phyloP scores from a whole-genome alignment of 1,140 invertebrate species.

The Hetaerina americana region DNA sequence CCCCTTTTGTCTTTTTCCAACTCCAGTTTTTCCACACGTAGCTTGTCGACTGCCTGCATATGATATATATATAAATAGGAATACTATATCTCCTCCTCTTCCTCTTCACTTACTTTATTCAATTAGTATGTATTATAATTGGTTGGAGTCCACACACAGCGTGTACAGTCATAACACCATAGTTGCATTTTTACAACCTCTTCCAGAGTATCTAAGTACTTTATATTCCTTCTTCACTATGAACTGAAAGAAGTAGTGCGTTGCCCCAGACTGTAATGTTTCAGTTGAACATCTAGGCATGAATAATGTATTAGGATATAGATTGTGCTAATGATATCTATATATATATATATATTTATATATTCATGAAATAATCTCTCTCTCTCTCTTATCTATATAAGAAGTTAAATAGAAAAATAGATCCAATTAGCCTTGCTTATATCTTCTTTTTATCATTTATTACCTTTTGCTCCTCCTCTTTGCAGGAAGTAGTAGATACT shows the following conservation, averaged over 20 bases:
- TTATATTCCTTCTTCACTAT: background rate
- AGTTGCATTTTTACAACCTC: conserved; percentile 1
- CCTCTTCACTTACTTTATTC: background rate
- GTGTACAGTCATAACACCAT: background rate
- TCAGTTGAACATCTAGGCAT: background rate
- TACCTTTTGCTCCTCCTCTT: background rate
- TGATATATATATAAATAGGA: background rate
- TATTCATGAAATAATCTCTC: background rate
- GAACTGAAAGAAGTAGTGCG: background rate
- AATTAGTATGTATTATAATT: background rate
- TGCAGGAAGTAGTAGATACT: background rate
- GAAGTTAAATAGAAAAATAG: background rate
- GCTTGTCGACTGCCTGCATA: background rate
- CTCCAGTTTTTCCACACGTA: conserved; percentile 2
- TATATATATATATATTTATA: background rate
- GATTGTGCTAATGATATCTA: background rate
- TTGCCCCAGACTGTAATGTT: background rate
- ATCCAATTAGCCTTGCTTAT: background rate
- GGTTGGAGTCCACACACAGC: background rate
- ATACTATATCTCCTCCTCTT: background rate
- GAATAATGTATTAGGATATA: background rate
- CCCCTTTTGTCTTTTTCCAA: background rate
- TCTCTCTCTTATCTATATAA: background rate
- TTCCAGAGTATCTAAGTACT: background rate
- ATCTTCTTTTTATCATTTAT: conserved; percentile 1